Base-by-base conservation (phyloP, 2,888 invertebrate genomes). In the Eupsilia transversa region DNA sequence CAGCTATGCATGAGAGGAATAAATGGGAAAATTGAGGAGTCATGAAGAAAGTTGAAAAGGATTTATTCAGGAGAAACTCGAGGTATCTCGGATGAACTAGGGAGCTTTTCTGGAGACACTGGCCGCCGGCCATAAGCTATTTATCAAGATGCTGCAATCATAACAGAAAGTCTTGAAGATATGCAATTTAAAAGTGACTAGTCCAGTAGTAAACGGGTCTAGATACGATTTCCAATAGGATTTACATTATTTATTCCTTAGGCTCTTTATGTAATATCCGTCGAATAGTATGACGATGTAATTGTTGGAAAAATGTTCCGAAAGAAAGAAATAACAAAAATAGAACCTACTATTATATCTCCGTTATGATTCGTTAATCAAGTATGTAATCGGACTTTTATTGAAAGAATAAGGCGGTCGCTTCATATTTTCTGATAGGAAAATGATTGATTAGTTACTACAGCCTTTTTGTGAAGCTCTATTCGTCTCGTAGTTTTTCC, bases 321-420 rank as follows among this genome's bases (percentile, higher is more conserved):
- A 38, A 33, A 43, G 14, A n/a, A 6, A 49, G 3, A 33, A 63
- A 33, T 3, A 38, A 35, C n/a, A 43, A 56, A 33, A 67, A 72
- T 43, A 67, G 27, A 54, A 49, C 6, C 14, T 14, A 49, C 35
- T 83, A 52, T 68, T 79, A 33, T 41, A 72, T 68, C 20, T 33
- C 27, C 54, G 35, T 67, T 66, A 70, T 61, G 59, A 56, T 60
- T 85, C 30, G 61, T 82, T 76, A 77, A 85, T 77, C 72, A 72
- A 84, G 63, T 80, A 80, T 69, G 77, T 85, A 77, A 85, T 85
- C 61, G 59, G 72, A 67, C 57, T 67, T 63, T 77, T 85, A 85
- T 82, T 82, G 68, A 59, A 67, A 67, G 69, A 82, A 76, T 76
- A 81, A 52, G 52, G 35, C 52, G 49, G 49, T 56, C 63, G 64